A percentile compares a stretch with the other conserved stretches of the same genome.
Conservation (phyloP, 2,113 vertebrate genomes). For the Procapra przewalskii region DNA sequence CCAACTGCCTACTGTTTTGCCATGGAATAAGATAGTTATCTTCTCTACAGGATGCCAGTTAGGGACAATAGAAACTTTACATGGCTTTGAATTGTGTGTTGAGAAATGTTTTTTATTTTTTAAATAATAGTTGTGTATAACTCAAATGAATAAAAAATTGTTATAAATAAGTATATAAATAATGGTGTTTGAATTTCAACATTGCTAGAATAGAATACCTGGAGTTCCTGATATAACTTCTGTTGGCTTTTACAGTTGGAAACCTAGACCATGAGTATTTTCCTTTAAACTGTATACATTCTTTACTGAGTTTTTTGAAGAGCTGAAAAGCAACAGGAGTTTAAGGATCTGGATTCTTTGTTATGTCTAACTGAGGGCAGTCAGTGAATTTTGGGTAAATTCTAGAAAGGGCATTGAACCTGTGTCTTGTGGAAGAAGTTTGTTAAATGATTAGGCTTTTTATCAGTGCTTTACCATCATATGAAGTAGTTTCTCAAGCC, state of each 20-base stretch:
- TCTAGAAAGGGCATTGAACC: background rate
- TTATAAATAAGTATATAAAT: constrained; percentile 43
- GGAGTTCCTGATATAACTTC: constrained; percentile 8
- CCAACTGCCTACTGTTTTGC: constrained; percentile 7
- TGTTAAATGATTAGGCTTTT: constrained; percentile 5
- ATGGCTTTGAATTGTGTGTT: constrained; percentile 51
- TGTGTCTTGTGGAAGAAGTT: background rate
- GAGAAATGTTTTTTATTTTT: background rate
- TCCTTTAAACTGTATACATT: background rate
- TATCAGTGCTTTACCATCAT: background rate
- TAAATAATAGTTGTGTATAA: constrained; percentile 7
- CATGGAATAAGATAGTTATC: constrained; percentile 28
- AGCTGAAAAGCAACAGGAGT: background rate
- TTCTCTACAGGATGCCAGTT: constrained; percentile 43
- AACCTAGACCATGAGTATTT: background rate
- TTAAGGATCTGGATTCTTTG: background rate
- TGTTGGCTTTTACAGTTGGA: background rate
- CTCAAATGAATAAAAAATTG: background rate
- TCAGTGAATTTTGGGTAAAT: background rate
- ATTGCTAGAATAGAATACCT: background rate
- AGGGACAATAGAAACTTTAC: constrained; percentile 39
- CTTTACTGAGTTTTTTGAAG: background rate
- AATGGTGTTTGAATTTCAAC: constrained; percentile 9
- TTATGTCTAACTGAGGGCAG: background rate
- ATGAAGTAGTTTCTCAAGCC: background rate